Evolutionary conservation across 1,140 invertebrate genomes (phyloP).

Genomic region (Portunus trituberculatus): DNA sequence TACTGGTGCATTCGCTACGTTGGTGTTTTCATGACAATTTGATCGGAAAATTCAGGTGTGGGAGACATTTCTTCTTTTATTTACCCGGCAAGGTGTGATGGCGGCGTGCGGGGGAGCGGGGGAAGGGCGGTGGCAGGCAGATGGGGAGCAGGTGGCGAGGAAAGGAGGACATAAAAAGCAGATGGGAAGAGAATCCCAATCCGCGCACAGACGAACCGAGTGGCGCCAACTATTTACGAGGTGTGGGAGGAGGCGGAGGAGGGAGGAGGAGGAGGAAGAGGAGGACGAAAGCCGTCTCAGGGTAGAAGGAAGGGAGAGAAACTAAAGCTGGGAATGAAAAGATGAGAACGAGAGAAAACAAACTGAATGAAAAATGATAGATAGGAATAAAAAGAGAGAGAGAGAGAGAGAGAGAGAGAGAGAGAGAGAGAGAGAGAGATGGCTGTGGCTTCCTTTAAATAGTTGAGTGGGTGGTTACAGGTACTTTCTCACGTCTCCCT

Average conservation of each 20-base stretch:
- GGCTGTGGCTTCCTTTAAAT: not conserved
- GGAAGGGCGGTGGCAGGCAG: no score
- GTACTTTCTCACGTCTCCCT: not conserved
- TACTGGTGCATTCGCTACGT: no score
- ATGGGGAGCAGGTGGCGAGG: no score
- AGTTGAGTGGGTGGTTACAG: not conserved
- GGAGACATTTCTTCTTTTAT: not conserved
- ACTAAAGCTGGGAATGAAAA: not conserved
- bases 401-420: slow-evolving; percentile 20
- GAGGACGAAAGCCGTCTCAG: no score
- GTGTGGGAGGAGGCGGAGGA: no score
- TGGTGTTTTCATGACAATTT: no score
- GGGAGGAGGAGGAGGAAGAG: no score
- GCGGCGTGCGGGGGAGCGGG: no score
- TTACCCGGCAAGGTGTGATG: not conserved
- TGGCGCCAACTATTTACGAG: not conserved
- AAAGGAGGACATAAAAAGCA: not conserved
- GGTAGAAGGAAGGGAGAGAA: no score
- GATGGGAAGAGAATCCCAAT: not conserved
- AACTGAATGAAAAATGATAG: no score
- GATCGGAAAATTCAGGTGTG: no score
- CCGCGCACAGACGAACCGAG: not conserved
- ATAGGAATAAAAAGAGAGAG: not conserved
- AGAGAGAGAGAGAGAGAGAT: not conserved
- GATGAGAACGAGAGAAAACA: not conserved